Evolutionary conservation across 2,888 invertebrate species (phyloP), one percentile per base, ranked within the genome.

Genomic region (Agrochola macilenta): DNA sequence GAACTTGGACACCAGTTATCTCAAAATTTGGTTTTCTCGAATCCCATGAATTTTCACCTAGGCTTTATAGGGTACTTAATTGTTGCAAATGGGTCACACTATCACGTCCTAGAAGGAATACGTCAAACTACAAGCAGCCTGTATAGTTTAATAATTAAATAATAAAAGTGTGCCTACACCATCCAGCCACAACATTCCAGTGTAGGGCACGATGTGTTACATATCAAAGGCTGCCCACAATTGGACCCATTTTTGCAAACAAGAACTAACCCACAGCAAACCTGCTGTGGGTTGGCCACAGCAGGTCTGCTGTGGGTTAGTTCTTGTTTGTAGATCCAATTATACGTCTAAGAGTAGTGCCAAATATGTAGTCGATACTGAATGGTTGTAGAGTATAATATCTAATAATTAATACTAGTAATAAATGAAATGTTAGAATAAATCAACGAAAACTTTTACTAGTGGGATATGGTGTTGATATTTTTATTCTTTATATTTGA

Each of bases 341-440:
- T 26, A 26, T 70, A 60, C 23, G 39, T 64, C 23, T 70, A 63
- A 68, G n/a, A 64, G 61, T 49, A 71, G 70, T 72, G 82, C 76
- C 83, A 84, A 85, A 84, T 74, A 82, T 49, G 69, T 74, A 74
- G 76, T 81, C 54, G 49, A 54, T 73, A 64, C 35, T 30, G 20
- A 46, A 66, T 14, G 46, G 26, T 74, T 60, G 23, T 46, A 35
- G 20, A 52, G 11, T 46, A 35, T 20, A n/a, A 12, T 74, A 39
- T 39, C 39, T 2, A 35, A 49, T 60, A 39, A 39, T 52, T 3
- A 43, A 52, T 60, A 46, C 23, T 39, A 39, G 11, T 61, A 74
- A 54, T 30, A 54, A 26, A 79, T 77, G 14, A 43, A 49, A 30
- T 76, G n/a, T 30, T 26, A 57, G 30, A 7, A 20, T 58, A 78